Percentiles rank a stretch among this genome's conserved stretches.
Evolutionary conservation across 2,797 vertebrate genomes (phyloP).

Genomic region (Rousettus madagascariensis): DNA sequence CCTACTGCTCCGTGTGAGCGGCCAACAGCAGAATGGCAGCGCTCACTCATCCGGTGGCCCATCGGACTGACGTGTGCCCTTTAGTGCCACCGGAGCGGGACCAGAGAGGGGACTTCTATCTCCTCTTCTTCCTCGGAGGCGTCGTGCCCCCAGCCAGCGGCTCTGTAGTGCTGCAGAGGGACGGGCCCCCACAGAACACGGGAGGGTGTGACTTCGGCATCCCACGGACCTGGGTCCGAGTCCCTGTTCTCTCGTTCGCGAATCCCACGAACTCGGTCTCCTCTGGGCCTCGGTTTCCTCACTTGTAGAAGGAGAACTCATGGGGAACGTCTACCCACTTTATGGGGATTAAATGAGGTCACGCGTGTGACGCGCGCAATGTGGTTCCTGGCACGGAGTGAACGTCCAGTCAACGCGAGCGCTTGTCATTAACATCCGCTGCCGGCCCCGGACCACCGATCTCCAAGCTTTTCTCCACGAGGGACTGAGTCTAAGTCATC

Average conservation of each 20-base stretch:
- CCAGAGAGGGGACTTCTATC: not conserved
- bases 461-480: not conserved
- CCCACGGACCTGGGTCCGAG: fast-evolving
- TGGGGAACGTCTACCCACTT: too few relatives aligned
- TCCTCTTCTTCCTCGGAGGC: not conserved
- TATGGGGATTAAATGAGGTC: not conserved
- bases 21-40: not conserved
- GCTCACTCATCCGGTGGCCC: not conserved
- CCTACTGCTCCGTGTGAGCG: not conserved
- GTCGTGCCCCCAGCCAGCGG: not conserved
- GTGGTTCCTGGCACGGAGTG: not conserved
- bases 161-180: not conserved
- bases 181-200: not conserved
- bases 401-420: not conserved
- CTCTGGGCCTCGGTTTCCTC: not conserved
- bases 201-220: too few relatives aligned
- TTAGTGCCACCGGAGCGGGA: not conserved
- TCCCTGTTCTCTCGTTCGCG: not conserved
- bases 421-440: not conserved
- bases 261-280: not conserved
- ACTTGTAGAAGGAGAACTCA: not conserved
- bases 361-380: too few relatives aligned
- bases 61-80: not conserved
- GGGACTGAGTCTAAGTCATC: not conserved
- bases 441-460: not conserved